Evolutionary conservation across 2,888 invertebrate species (phyloP), one percentile per base, ranked within the genome.

Genomic region (Cheilosia urbana): DNA sequence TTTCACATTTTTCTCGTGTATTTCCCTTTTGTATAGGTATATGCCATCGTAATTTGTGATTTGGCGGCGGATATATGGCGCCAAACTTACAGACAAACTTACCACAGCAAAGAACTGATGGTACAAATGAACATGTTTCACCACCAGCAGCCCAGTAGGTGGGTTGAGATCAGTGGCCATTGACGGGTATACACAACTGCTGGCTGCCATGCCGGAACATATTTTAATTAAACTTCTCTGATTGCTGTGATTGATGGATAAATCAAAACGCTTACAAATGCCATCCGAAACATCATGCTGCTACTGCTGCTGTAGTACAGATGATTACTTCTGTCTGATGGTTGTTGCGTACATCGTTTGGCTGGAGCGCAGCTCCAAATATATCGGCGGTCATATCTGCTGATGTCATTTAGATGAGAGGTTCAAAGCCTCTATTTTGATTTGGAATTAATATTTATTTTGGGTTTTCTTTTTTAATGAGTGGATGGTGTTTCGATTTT

Each of bases 201-300:
- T 19, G 34, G 60, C 40, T 68, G 21, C 30, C 34, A 34, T 34
- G 5, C 1, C 30, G 40, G 68, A 66, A 80, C 68, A 80, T 75
- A 66, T 80, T 80, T 80, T 80, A 80, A 80, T 80, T 80, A 68
- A 80, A 80, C 75, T 55, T 68, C 73, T 62, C 80, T 45, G 68
- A 62, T 68, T 66, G 66, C 47, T 53, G 47, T 80, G 80, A 80
- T 80, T 80, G 80, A 80, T 80, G 80, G 75, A 47, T 68, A 75
- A 68, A 80, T 75, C 68, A 80, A 80, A 80, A 68, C 53, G 71
- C 71, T 55, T 60, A 73, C 68, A 68, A 73, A 62, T 68, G 55
- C 2, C 66, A 75, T 62, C 72, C 42, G 34, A 47, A 27, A 21
- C 55, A 5, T 19, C 30, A 19, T 45, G 37, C 13, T 24, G 13